phyloP scores from a whole-genome alignment of 2,888 invertebrate genomes.

The Iselma pallidipennis region DNA sequence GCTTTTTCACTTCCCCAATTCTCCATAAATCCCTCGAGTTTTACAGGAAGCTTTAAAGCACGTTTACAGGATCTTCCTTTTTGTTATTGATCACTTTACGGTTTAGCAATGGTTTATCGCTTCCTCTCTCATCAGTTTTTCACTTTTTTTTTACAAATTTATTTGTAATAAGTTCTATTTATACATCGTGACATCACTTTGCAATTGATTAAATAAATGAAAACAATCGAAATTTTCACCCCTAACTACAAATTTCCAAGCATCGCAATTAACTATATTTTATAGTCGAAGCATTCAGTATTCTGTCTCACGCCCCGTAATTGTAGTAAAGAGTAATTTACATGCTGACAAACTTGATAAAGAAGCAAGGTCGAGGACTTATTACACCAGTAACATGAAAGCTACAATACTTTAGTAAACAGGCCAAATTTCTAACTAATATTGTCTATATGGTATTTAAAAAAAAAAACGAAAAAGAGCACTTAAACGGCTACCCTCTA shows the following conservation, averaged over 20 bases:
- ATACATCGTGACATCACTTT: not conserved
- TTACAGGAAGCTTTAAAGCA: conserved; percentile 49
- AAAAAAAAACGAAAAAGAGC: not conserved
- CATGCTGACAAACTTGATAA: conserved; percentile 45
- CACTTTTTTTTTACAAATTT: not conserved
- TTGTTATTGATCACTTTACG: conserved; percentile 47
- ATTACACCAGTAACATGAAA: conserved; percentile 9
- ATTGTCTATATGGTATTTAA: not conserved
- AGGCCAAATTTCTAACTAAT: not conserved
- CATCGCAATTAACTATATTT: conserved; percentile 56
- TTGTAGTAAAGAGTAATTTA: conserved; percentile 45
- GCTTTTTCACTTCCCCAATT: conserved; percentile 40
- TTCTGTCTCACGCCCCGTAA: conserved; percentile 40
- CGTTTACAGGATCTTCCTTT: conserved; percentile 44
- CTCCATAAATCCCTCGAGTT: conserved; percentile 45
- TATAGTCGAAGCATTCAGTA: conserved; percentile 45
- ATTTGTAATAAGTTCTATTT: not conserved
- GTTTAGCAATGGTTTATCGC: conserved; percentile 34
- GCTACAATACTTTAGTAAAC: not conserved
- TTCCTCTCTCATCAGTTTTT: conserved; percentile 26
- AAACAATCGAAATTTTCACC: conserved; percentile 3
- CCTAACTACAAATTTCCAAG: conserved; percentile 41
- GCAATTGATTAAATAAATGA: conserved; percentile 5
- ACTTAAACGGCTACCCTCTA: not conserved
- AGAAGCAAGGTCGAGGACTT: conserved; percentile 32